A percentile compares a stretch with the other conserved stretches of the same genome.
These are phyloP conservation scores for Trematomus bernacchii DNA, from an alignment of 2,797 vertebrate genomes.

Conservation along the genomic window DNA sequence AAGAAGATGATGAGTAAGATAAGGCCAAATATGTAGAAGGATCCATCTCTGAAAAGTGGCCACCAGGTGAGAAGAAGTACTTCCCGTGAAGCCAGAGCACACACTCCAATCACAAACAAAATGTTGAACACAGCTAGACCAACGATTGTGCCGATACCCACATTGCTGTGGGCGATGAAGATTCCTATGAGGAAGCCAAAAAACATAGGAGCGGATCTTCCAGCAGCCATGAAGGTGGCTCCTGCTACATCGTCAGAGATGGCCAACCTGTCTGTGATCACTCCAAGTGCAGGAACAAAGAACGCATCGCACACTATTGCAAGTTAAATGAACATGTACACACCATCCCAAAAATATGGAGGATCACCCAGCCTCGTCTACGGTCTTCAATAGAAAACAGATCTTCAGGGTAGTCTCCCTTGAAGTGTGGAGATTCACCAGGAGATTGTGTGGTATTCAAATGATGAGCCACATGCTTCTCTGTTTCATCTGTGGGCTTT, in stretches of 20 bases:
- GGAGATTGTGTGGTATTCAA: constrained; percentile 35
- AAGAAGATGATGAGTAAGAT: constrained; percentile 97
- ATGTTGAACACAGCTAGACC: constrained; percentile 99
- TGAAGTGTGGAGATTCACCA: constrained; percentile 67
- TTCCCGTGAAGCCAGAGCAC: constrained; percentile 94
- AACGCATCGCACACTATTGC: constrained; percentile 97
- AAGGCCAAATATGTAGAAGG: constrained; percentile 95
- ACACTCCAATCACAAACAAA: constrained; percentile 97
- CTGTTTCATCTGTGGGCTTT: constrained; percentile 65
- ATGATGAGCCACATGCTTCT: constrained; percentile 10
- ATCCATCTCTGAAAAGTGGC: constrained; percentile 96
- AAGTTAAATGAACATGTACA: constrained; percentile 96
- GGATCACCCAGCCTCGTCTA: constrained; percentile 90
- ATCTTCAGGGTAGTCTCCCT: constrained; percentile 93
- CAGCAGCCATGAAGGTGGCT: constrained; percentile 98
- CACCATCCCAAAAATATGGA: constrained; percentile 95
- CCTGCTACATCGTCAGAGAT: constrained; percentile 98
- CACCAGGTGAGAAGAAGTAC: constrained; percentile 97
- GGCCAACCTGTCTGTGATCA: constrained; percentile 92
- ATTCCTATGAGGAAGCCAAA: constrained; percentile 97
- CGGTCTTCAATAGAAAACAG: constrained; percentile 93
- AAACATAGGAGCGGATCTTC: constrained; percentile 96
- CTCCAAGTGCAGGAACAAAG: constrained; percentile 94
- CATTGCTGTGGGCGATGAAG: constrained; percentile 97
- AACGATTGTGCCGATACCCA: constrained; percentile 96